phyloP scores from a whole-genome alignment of 2,888 invertebrate species.

The Tenthredo distinguenda region DNA sequence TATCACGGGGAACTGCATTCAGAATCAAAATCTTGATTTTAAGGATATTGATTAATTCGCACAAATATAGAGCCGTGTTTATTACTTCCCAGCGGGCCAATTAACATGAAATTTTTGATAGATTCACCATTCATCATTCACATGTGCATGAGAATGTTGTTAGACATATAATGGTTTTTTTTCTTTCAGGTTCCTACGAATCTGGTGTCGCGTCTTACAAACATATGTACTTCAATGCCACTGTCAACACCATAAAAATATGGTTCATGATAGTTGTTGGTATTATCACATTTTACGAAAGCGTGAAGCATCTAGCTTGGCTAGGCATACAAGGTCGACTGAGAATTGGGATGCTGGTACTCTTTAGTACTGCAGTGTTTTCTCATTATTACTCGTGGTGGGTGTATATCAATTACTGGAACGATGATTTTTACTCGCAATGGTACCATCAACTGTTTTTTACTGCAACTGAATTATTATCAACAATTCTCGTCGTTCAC shows the following conservation, averaged over 20 bases:
- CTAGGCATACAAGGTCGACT: conserved; percentile 80
- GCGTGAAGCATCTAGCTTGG: conserved; percentile 80
- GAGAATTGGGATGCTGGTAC: conserved; percentile 82
- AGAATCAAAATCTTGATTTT: background rate
- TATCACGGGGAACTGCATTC: background rate
- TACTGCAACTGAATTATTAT: conserved; percentile 82
- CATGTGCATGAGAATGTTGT: background rate
- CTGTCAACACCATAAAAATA: conserved; percentile 84
- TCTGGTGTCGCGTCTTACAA: conserved; percentile 85
- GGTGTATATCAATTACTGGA: conserved; percentile 86
- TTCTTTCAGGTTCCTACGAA: conserved; percentile 82
- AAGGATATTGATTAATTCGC: background rate
- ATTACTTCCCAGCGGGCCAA: background rate
- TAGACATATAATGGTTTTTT: background rate
- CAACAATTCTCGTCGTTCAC: conserved; percentile 81
- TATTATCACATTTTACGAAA: conserved; percentile 83
- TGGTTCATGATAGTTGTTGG: conserved; percentile 83
- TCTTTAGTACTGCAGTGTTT: conserved; percentile 83
- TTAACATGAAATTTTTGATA: background rate
- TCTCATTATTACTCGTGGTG: conserved; percentile 87
- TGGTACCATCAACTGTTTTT: conserved; percentile 85
- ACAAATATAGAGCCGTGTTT: background rate
- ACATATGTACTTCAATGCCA: conserved; percentile 86
- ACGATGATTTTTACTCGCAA: conserved; percentile 85
- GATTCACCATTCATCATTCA: no score